Conservation (phyloP, 1,140 invertebrate species). For the Xylocopa sonorina region DNA sequence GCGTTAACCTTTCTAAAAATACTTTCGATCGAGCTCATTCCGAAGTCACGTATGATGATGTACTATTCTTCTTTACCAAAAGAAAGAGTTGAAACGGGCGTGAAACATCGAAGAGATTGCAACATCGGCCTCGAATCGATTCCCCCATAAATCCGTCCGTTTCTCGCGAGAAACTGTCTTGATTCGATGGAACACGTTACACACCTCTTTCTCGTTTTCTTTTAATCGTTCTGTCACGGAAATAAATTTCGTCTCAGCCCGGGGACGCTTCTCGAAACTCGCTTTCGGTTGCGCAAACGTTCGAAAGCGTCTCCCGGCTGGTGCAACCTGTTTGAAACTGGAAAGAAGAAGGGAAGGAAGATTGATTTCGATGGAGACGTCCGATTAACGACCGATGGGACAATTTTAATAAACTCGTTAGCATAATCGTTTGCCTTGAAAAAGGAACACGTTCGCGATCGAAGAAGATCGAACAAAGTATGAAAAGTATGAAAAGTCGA, state of each 20-base stretch:
- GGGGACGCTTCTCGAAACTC: slow-evolving; percentile 20
- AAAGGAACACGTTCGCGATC: no score
- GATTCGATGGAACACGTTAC: slow-evolving; percentile 5
- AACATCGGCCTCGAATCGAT: slow-evolving; percentile 12
- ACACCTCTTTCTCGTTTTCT: no score
- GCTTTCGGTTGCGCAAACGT: slow-evolving; percentile 8
- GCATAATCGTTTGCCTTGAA: slow-evolving; percentile 16
- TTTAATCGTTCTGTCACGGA: slow-evolving; percentile 3
- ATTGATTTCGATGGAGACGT: background rate
- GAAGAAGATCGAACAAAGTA: no score
- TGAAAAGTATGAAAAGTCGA: no score
- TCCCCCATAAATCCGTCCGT: background rate
- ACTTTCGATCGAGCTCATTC: no score
- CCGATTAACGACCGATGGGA: slow-evolving; percentile 9
- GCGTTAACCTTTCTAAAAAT: no score
- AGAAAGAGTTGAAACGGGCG: background rate
- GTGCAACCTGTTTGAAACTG: slow-evolving; percentile 4
- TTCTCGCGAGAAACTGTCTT: background rate
- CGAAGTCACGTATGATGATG: no score
- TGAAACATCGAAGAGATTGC: background rate
- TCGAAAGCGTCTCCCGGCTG: slow-evolving; percentile 4
- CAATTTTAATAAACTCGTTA: slow-evolving; percentile 52
- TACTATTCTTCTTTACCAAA: background rate
- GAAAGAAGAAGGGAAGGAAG: background rate
- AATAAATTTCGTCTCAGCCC: slow-evolving; percentile 7